Evolutionary conservation across 2,113 vertebrate genomes (phyloP), one percentile per base, ranked within the genome.

Genomic region (Spilogale gracilis): DNA sequence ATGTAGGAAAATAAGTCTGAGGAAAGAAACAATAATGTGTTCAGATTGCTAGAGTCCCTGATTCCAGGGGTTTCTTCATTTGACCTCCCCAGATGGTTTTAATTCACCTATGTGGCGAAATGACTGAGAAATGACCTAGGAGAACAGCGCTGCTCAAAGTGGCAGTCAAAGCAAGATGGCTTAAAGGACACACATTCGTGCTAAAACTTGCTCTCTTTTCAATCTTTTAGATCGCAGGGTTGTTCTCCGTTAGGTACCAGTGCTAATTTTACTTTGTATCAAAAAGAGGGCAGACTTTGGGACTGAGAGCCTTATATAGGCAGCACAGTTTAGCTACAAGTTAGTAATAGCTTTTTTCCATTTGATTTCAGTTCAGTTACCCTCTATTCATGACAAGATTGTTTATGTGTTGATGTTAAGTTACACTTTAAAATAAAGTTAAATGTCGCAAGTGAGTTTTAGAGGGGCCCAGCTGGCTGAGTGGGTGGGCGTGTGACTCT

Each of bases 301-400:
- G 45, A 69, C 79, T 50, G 58, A 84, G 2, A 82, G 48, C 23
- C 56, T 78, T 48, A 1, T 13, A 6, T 14, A 81, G 38, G 61
- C 52, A 43, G 14, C 25, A 48, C 30, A 61, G 21, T 21, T 63
- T 45, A 91, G 13, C 45, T 56, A 71, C 38, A 50, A 56, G 61
- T 60, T 54, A 73, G 54, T 2, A 56, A 56, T 2, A 87, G 78
- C 3, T 93, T 78, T 78, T 61, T 27, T 1, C 38, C 25, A 48
- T 5, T 56, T 79, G 54, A 92, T 84, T 95, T 97, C 25, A 84
- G 97, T 92, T 97, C 52, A 32, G 43, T 83, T 73, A 78, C 9
- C 18, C 13, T 90, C 48, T 95, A 52, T 56, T 87, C 67, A 80
- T 23, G 48, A 84, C 43, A 86, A 67, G 65, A 93, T 30, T 94